Conservation (phyloP, 2,888 invertebrate species). For the Cotesia congregata region DNA sequence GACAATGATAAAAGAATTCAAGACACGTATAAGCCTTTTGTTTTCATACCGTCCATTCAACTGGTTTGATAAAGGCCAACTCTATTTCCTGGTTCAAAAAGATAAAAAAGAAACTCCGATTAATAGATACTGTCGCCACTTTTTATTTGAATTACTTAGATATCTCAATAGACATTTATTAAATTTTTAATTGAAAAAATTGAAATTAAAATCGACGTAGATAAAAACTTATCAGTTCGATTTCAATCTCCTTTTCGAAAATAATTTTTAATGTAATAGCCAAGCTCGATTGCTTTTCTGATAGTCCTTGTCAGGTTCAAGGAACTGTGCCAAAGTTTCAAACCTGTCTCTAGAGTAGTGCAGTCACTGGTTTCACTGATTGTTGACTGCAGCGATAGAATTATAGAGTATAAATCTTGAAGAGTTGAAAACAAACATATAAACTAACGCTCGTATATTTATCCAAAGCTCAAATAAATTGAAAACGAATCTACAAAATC, state of each 20-base stretch:
- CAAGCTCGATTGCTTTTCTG: not conserved
- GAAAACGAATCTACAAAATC: constrained; percentile 3
- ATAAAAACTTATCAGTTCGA: not conserved
- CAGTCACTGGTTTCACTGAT: not conserved
- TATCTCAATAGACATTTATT: not conserved
- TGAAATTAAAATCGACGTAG: not conserved
- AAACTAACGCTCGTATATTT: not conserved
- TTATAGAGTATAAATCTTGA: not conserved
- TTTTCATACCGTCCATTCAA: constrained; percentile 31
- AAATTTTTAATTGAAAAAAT: not conserved
- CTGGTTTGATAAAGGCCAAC: constrained; percentile 21
- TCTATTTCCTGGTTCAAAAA: not conserved
- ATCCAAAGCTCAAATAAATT: not conserved
- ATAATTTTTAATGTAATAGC: not conserved
- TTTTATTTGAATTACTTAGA: not conserved
- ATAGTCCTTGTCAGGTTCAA: not conserved
- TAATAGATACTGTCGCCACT: constrained; percentile 13
- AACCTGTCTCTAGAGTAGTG: not conserved
- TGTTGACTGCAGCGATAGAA: not conserved
- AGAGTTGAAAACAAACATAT: not conserved
- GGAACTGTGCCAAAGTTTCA: not conserved
- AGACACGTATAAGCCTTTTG: constrained; percentile 30
- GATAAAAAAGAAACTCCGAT: not conserved
- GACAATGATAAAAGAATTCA: constrained; percentile 31
- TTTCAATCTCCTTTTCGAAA: not conserved